phyloP scores from a whole-genome alignment of 2,113 vertebrate genomes.

The Mixornis gularis region DNA sequence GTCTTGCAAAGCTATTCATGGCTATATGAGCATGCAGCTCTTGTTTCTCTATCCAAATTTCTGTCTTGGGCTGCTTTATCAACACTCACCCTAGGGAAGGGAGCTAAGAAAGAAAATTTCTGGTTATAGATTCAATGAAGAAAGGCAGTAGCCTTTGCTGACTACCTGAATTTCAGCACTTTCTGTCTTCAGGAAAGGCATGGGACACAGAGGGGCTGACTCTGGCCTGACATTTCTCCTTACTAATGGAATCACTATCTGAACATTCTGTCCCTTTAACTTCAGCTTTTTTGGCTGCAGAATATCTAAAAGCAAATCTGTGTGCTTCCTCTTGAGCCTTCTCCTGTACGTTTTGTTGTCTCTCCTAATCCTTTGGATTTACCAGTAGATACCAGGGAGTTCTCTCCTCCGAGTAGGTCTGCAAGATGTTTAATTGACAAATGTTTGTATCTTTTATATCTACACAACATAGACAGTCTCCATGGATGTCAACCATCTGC shows the following conservation, averaged over 20 bases:
- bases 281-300: neutral
- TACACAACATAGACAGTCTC: neutral
- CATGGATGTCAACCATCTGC: neutral
- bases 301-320: neutral
- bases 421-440: neutral
- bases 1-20: neutral
- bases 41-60: neutral
- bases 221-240: neutral
- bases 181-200: neutral
- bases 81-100: neutral
- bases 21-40: neutral
- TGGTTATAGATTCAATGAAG: neutral
- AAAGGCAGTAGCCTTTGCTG: neutral
- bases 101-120: neutral
- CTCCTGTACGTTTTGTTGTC: neutral
- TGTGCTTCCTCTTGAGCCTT: neutral
- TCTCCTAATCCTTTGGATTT: neutral
- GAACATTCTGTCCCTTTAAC: neutral
- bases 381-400: neutral
- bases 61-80: neutral
- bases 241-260: neutral
- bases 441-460: neutral
- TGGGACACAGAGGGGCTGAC: neutral
- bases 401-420: neutral
- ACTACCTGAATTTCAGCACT: neutral